Base-by-base conservation (phyloP, 2,888 invertebrate genomes). In the Eupeodes luniger region DNA sequence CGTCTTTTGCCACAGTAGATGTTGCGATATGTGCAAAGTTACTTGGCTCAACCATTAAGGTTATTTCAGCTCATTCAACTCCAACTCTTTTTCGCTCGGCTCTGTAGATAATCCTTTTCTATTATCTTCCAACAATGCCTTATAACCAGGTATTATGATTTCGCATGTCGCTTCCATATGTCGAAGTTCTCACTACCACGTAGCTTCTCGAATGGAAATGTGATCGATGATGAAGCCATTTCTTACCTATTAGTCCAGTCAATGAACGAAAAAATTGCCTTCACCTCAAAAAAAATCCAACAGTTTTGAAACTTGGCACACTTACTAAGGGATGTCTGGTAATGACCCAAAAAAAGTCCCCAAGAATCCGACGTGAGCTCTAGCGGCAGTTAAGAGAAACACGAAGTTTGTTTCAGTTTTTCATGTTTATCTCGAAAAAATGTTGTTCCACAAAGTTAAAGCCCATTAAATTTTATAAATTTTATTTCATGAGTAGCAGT, bases 161-260 rank as follows among this genome's bases (percentile, higher is more conserved):
- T 84, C 51, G 83, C 83, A 53, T 86, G 70, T 49, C 92, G 93
- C 92, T 89, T 92, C 92, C 91, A 92, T 72, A 36, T 69, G 64
- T 90, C 89, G 55, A 87, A 86, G 59, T 89, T 90, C 53, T 90
- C 89, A n/a, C 89, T 87, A 11, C 89, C 89, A 49, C 69, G 75
- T 34, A 89, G 61, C 11, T 83, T 78, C 55, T 86, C 82, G 12
- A 84, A 84, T 36, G 78, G 59, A 47, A 89, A 81, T 69, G 70
- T 67, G 12, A 89, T 40, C 49, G 66, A 10, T 36, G 27, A 12
- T 5, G 75, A 61, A 69, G 57, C 36, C 64, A 72, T 55, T 80
- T 57, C 62, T 62, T 12, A 64, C 16, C 72, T 27, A 66, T 66
- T 44, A 69, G 69, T 78, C 51, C 51, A 61, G n/a, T n/a, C 59